Conservation (phyloP, 37 sponge, comb jelly and placozoan genomes). For the Halisarca cf. caerulea region DNA sequence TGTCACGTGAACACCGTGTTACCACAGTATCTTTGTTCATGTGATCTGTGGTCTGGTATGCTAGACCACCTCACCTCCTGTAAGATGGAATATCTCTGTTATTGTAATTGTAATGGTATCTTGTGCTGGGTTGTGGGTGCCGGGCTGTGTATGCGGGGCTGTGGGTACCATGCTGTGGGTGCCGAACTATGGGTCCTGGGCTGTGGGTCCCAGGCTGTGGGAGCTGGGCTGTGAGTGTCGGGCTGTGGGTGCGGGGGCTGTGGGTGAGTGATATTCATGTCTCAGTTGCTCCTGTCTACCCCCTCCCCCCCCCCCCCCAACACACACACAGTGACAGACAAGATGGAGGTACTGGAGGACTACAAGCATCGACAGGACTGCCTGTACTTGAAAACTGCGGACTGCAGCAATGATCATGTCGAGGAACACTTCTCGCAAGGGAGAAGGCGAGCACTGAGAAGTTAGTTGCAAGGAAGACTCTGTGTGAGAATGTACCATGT, state of each 20-base stretch:
- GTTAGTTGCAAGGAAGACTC: conserved; percentile 30
- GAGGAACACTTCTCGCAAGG: conserved; percentile 75
- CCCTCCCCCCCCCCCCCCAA: background rate
- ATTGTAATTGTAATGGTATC: too few relatives aligned
- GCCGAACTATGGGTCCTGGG: too few relatives aligned
- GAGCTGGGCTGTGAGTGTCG: too few relatives aligned
- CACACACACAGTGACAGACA: conserved; percentile 68
- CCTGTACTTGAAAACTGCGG: conserved; percentile 53
- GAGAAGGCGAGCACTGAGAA: conserved; percentile 53
- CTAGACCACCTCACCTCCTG: too few relatives aligned
- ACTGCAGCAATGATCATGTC: conserved; percentile 49
- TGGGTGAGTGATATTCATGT: too few relatives aligned
- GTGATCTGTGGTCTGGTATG: too few relatives aligned
- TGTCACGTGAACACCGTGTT: too few relatives aligned
- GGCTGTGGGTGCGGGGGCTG: too few relatives aligned
- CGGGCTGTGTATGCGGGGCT: too few relatives aligned
- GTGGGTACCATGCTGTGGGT: background rate
- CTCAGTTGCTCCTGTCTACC: background rate
- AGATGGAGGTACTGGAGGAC: conserved; percentile 59
- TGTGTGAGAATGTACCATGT: background rate
- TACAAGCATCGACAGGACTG: conserved; percentile 78
- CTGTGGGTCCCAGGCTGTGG: too few relatives aligned
- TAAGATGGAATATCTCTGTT: too few relatives aligned
- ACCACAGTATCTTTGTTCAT: too few relatives aligned
- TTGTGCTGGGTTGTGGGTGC: background rate